Base-by-base conservation (phyloP, 2,888 invertebrate species). In the Cyrtodaria siliqua region DNA sequence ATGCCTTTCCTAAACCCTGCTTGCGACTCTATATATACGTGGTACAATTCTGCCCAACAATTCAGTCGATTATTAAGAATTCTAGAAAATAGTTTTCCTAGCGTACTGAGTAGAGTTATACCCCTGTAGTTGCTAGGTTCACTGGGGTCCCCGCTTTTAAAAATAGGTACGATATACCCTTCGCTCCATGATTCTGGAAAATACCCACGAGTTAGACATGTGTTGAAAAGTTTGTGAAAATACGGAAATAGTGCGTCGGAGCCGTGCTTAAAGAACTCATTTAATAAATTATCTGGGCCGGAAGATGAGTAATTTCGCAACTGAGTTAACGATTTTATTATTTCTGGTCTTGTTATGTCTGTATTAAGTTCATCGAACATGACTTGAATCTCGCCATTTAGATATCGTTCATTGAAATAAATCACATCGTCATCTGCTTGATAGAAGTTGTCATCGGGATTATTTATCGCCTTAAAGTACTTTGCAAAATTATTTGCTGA, bases 61-160 rank as follows among this genome's bases (percentile, higher is more conserved):
- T 44, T 26, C 18, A 75, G 42, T 8, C 66, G 18, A 29, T 33
- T 59, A 40, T 76, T 66, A 20, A 64, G 26, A 9, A 66, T 60
- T 4, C 44, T 20, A 1, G 70, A 60, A 49, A 60, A 66, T 16
- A 64, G 49, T 55, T 68, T 68, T 6, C 67, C 53, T 12, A 73
- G 9, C 26, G 23, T 40, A 59, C 57, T 56, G 16, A 63, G 27
- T 1, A 68, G 27, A 38, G 66, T 70, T n/a, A 64, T 66, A 16
- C 69, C 70, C 50, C 75, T 40, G 42, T 66, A 76, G 24, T 66
- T 66, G 49, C 53, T 55, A 14, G 27, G 29, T 33, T 73, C 66
- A 44, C 50, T 47, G 20, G 24, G 24, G 44, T 55, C 33, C 8
- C 57, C 66, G 50, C 71, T 50, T 66, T 66, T 76, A 24, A 52